These are phyloP conservation scores for Drosophila punjabiensis DNA, from an alignment of 1,140 invertebrate species.

Conservation along the genomic window DNA sequence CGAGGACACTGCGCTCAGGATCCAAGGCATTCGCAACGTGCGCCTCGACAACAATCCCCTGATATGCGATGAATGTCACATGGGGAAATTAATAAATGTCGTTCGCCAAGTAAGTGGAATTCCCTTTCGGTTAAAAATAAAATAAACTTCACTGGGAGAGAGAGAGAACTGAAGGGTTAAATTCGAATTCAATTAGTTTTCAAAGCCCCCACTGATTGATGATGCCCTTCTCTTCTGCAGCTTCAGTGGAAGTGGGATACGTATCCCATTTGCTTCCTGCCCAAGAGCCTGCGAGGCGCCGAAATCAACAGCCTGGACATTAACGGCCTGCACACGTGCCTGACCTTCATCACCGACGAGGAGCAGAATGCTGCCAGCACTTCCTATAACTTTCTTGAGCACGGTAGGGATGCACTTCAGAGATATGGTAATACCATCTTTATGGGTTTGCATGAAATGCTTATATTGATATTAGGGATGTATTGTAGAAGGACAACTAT, in stretches of 20 bases:
- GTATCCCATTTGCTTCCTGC: slow-evolving; percentile 84
- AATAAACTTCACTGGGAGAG: slow-evolving; percentile 4
- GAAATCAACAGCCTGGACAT: slow-evolving; percentile 84
- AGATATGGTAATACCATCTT: slow-evolving; percentile 18
- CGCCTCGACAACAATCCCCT: slow-evolving; percentile 88
- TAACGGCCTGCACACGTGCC: slow-evolving; percentile 75
- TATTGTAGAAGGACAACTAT: not conserved
- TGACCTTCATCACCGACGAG: slow-evolving; percentile 84
- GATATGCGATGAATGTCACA: slow-evolving; percentile 89
- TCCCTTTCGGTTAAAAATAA: slow-evolving; percentile 10
- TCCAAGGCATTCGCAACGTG: slow-evolving; percentile 86
- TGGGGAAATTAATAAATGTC: slow-evolving; percentile 85
- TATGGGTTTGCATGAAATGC: not conserved
- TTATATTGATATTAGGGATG: not conserved
- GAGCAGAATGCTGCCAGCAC: slow-evolving; percentile 85
- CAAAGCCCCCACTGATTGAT: slow-evolving; percentile 55
- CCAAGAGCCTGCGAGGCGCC: slow-evolving; percentile 78
- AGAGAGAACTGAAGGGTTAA: not conserved
- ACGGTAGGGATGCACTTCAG: slow-evolving; percentile 50
- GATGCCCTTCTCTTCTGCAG: slow-evolving; percentile 40
- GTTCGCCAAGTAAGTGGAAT: slow-evolving; percentile 82
- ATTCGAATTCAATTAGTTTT: slow-evolving; percentile 61
- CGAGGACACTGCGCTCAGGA: slow-evolving; percentile 85
- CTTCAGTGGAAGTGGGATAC: slow-evolving; percentile 83
- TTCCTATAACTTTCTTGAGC: slow-evolving; percentile 85